Conservation (phyloP, 2,113 vertebrate genomes). For the Larimichthys crocea region DNA sequence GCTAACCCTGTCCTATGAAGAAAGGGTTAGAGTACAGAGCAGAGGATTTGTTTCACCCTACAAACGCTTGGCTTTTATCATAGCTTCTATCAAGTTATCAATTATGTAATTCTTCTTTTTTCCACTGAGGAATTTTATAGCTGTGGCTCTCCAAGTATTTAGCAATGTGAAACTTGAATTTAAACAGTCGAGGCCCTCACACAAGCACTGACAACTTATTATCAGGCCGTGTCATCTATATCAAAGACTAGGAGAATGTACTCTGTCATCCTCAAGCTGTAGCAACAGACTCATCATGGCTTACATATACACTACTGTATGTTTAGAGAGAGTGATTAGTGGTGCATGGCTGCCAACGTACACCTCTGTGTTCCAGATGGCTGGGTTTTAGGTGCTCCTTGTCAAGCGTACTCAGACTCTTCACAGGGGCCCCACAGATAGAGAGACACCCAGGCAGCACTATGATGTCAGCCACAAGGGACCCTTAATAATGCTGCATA, state of each 20-base stretch:
- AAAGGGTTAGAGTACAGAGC: background rate
- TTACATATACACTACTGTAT: conserved; percentile 74
- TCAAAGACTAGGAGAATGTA: conserved; percentile 23
- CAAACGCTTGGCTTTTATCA: conserved; percentile 11
- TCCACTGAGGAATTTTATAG: background rate
- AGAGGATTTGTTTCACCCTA: background rate
- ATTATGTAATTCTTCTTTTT: background rate
- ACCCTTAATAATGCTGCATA: background rate
- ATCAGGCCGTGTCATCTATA: conserved; percentile 62
- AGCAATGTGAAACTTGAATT: conserved; percentile 1
- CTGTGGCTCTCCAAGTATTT: background rate
- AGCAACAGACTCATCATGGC: conserved; percentile 53
- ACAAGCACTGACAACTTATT: conserved; percentile 38
- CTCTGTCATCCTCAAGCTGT: conserved; percentile 44
- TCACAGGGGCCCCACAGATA: conserved; percentile 5
- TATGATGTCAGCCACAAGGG: conserved; percentile 12
- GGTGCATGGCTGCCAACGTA: conserved; percentile 51
- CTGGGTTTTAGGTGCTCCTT: conserved; percentile 49
- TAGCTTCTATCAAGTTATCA: background rate
- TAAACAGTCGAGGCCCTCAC: conserved; percentile 26
- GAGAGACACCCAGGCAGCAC: background rate
- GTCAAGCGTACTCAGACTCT: conserved; percentile 40
- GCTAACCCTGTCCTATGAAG: background rate
- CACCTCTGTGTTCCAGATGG: conserved; percentile 68
- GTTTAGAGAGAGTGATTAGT: conserved; percentile 73